These are phyloP conservation scores for Mercenaria mercenaria DNA, from an alignment of 1,140 invertebrate genomes.

Conservation along the genomic window DNA sequence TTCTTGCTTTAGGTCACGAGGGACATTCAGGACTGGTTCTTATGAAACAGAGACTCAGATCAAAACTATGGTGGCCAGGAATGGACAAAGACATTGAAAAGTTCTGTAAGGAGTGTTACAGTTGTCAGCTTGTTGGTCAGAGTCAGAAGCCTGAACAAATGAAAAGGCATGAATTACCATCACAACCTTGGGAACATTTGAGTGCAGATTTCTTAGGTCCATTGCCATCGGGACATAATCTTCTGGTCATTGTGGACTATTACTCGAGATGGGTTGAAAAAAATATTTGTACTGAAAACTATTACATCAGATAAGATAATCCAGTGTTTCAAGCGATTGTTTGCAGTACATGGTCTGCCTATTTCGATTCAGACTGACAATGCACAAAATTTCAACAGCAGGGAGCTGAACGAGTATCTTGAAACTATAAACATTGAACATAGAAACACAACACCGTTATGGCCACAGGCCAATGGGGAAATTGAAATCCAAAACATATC, in stretches of 20 bases:
- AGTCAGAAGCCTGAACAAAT: background rate
- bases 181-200: background rate
- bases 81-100: conserved; percentile 31
- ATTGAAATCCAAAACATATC: background rate
- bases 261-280: background rate
- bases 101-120: background rate
- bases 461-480: no score
- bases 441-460: background rate
- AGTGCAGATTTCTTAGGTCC: background rate
- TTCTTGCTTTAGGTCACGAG: background rate
- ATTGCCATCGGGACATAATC: background rate
- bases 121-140: background rate
- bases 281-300: background rate
- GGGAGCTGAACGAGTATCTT: conserved; percentile 49
- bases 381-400: background rate
- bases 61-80: background rate
- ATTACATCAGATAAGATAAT: background rate
- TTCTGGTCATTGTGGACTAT: background rate
- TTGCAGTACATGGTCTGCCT: background rate
- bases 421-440: background rate
- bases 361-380: background rate
- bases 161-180: background rate
- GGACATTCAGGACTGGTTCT: background rate
- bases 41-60: conserved; percentile 2
- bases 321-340: background rate